phyloP scores from a whole-genome alignment of 2,113 vertebrate species.

The Cheirogaleus medius region DNA sequence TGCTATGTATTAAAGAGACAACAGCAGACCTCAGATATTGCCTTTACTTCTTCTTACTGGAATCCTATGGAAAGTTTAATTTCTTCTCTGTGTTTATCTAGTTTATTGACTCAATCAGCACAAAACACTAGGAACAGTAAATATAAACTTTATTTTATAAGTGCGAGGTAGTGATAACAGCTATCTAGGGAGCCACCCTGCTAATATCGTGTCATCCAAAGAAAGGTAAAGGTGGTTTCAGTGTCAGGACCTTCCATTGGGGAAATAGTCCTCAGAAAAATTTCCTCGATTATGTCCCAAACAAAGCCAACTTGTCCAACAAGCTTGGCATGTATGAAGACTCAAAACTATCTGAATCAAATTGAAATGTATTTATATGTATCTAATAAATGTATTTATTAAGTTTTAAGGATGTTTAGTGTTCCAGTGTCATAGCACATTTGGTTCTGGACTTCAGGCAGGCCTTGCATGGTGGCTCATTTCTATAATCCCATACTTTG shows the following conservation, averaged over 20 bases:
- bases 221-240: not conserved
- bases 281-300: not conserved
- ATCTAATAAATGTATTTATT: not conserved
- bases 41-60: slow-evolving; percentile 19
- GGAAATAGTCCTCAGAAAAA: not conserved
- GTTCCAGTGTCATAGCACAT: not conserved
- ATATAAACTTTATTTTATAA: slow-evolving; percentile 16
- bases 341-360: not conserved
- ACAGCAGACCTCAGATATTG: not conserved
- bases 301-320: slow-evolving; percentile 7
- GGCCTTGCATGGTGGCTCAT: not conserved
- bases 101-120: slow-evolving; percentile 50
- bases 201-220: not conserved
- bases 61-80: slow-evolving; percentile 49
- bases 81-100: slow-evolving; percentile 58
- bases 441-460: not conserved
- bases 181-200: not conserved
- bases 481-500: too few species aligned
- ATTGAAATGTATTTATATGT: not conserved
- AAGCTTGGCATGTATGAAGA: not conserved
- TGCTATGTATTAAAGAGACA: not conserved
- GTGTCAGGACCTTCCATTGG: not conserved
- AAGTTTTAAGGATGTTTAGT: not conserved
- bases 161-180: not conserved
- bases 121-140: slow-evolving; percentile 43